A percentile compares a stretch with the other conserved stretches of the same genome.
Conservation (phyloP, 1,140 invertebrate species). For the Drosophila sucinea region DNA sequence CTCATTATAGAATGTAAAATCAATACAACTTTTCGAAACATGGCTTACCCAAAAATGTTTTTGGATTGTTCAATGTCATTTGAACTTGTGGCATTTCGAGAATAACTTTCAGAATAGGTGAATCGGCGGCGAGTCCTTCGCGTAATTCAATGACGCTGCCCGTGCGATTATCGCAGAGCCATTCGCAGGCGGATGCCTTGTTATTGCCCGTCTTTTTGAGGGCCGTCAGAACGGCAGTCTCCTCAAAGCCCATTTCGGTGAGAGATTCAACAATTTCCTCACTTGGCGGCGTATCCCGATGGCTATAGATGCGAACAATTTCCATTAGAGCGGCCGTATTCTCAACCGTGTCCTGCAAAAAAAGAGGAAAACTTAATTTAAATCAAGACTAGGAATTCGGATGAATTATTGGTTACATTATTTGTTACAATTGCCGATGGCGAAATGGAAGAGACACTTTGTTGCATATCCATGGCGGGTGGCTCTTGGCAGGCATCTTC, state of each 20-base stretch:
- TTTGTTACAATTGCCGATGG: slow-evolving; percentile 72
- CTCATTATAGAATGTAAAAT: not conserved
- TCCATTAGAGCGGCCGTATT: slow-evolving; percentile 79
- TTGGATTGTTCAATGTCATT: slow-evolving; percentile 78
- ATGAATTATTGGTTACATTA: slow-evolving; percentile 50
- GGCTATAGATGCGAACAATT: slow-evolving; percentile 81
- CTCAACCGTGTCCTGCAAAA: slow-evolving; percentile 63
- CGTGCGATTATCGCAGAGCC: slow-evolving; percentile 79
- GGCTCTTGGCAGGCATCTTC: slow-evolving; percentile 51
- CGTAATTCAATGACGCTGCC: slow-evolving; percentile 73
- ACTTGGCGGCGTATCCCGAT: slow-evolving; percentile 72
- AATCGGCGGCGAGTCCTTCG: slow-evolving; percentile 76
- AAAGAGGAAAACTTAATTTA: not conserved
- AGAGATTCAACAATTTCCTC: slow-evolving; percentile 67
- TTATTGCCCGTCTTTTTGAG: slow-evolving; percentile 79
- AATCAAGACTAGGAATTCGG: not conserved
- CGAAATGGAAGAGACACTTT: slow-evolving; percentile 70
- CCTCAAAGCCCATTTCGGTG: slow-evolving; percentile 79
- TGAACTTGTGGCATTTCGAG: slow-evolving; percentile 82
- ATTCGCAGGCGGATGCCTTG: slow-evolving; percentile 81
- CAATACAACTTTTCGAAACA: too few relatives aligned
- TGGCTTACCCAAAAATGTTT: slow-evolving; percentile 76
- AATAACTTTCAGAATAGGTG: slow-evolving; percentile 79
- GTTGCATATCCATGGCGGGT: slow-evolving; percentile 54
- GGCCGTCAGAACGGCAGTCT: slow-evolving; percentile 63